Conservation (phyloP, 2,888 invertebrate genomes). For the Steinernema hermaphroditum region DNA sequence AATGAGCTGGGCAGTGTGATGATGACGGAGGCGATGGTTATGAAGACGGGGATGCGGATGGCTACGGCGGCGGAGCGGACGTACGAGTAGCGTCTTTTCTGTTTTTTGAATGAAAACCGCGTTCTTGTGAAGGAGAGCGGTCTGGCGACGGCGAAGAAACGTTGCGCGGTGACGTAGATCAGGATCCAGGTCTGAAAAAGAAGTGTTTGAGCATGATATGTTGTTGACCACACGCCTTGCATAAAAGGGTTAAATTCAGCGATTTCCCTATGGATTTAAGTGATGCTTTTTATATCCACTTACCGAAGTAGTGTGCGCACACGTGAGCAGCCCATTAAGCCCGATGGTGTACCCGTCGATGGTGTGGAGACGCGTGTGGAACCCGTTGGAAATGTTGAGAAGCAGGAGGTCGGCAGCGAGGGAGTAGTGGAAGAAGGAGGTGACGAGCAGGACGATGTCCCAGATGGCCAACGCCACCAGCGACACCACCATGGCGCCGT, state of each 20-base stretch:
- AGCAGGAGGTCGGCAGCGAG: conserved; percentile 39
- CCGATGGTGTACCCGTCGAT: conserved; percentile 40
- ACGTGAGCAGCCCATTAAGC: conserved; percentile 49
- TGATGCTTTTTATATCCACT: no score
- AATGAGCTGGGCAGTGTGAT: conserved; percentile 53
- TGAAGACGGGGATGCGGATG: conserved; percentile 48
- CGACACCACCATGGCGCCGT: conserved; percentile 54
- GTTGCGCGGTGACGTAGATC: conserved; percentile 52
- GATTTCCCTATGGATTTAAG: no score
- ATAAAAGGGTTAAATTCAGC: no score
- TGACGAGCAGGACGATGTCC: conserved; percentile 49
- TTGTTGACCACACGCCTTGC: no score
- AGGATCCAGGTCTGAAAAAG: conserved; percentile 56
- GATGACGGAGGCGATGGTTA: conserved; percentile 49
- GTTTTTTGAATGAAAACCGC: conserved; percentile 10
- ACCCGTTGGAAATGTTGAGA: conserved; percentile 21
- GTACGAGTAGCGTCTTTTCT: conserved; percentile 20
- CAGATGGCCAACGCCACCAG: conserved; percentile 48
- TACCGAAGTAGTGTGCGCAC: conserved; percentile 56
- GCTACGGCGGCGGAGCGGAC: conserved; percentile 40
- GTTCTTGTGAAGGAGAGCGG: conserved; percentile 41
- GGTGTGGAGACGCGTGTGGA: not conserved
- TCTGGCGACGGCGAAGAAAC: conserved; percentile 54
- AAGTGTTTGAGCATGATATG: not conserved
- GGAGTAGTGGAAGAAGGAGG: conserved; percentile 51